Evolutionary conservation across 2,113 vertebrate species (phyloP).

Genomic region (Alosa alosa): DNA sequence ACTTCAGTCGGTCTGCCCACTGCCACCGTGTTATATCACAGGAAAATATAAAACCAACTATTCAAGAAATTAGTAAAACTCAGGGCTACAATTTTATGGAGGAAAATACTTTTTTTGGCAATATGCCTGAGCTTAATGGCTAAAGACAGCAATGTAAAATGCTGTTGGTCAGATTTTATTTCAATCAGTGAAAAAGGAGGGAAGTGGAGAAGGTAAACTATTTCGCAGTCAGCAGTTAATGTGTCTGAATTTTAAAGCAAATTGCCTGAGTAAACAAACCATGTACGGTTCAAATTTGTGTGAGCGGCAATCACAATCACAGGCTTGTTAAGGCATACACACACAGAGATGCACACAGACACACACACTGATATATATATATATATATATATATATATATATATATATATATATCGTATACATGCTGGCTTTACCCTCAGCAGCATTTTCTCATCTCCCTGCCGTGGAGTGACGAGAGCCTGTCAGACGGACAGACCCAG

Average conservation of each 20-base stretch:
- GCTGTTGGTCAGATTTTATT: background rate
- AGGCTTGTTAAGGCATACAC: background rate
- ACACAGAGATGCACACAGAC: too few species aligned
- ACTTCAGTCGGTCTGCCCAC: too few species aligned
- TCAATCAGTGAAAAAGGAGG: background rate
- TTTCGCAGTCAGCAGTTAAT: background rate
- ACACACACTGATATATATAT: too few species aligned
- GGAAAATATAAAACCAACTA: background rate
- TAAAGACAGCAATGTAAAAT: background rate
- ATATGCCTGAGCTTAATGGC: background rate
- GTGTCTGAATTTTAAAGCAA: background rate
- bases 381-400: too few species aligned
- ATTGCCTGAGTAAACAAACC: background rate
- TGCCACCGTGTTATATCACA: too few species aligned
- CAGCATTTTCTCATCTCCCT: background rate
- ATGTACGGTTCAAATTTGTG: background rate
- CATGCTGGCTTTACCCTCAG: background rate
- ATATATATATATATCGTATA: too few species aligned
- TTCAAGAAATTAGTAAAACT: background rate
- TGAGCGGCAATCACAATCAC: slow-evolving; percentile 1
- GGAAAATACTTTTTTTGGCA: background rate
- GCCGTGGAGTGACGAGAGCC: background rate
- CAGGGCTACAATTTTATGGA: background rate
- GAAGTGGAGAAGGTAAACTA: background rate
- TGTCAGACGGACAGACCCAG: background rate